Evolutionary conservation across 2,888 invertebrate species (phyloP), one percentile per base, ranked within the genome.

Genomic region (Pristionchus mayeri): DNA sequence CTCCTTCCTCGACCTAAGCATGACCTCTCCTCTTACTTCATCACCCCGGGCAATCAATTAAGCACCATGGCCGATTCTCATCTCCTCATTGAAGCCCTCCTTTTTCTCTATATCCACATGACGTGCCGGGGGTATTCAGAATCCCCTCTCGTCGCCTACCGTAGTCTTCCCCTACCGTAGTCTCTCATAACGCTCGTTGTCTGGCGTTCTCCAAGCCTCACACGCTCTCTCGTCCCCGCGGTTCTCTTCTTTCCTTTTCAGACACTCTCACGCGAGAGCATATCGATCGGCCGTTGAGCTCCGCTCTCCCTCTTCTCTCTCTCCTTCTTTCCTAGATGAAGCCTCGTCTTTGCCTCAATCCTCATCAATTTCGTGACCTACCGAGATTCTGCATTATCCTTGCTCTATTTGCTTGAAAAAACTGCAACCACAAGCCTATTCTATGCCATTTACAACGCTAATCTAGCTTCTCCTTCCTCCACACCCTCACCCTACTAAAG

Each of bases 91-190:
- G 9, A 67, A 71, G 71, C 71, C 71, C 40, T 16, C n/a, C n/a
- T n/a, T n/a, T n/a, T n/a, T 71, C 71, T 71, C 71, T 24, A 78
- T 78, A 78, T 78, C 76, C 50, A 18, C 0, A 50, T 78, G 76
- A 78, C 76, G 76, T 78, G 76, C 21, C 13, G 24, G 71, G 2
- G 18, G 75, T 48, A 48, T 75, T 75, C 75, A 75, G 75, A 75
- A 75, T 75, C 75, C 71, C 18, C 21, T 34, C 75, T 75, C 75
- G 48, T 48, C 24, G 40, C 48, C 75, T 34, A 67, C 75, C 18
- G 48, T 75, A 44, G 9, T 67, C 24, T n/a, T n/a, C n/a, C n/a
- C n/a, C 34, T 27, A 63, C 63, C 34, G 30, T 63, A 27, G 27
- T 78, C 76, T 30, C 50, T 78, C 50, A n/a, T 78, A n/a, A n/a